Evolutionary conservation across 2,797 vertebrate species (phyloP).

Genomic region (Crocodylus rhombifer): DNA sequence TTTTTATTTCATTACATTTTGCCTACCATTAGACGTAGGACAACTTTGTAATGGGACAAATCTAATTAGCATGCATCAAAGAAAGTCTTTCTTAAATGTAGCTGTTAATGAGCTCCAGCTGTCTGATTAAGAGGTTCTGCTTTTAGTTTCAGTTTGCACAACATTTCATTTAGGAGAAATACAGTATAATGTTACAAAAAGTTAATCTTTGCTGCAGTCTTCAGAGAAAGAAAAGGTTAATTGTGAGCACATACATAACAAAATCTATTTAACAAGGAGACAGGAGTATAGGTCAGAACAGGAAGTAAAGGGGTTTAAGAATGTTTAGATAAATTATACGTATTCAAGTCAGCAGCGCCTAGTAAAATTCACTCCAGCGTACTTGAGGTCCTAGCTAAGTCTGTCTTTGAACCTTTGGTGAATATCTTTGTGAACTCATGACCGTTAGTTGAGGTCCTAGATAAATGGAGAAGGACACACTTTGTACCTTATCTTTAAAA

Average conservation of each 20-base stretch:
- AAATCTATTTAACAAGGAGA: background rate
- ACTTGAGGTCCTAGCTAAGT: background rate
- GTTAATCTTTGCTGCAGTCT: conserved; percentile 28
- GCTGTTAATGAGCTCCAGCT: conserved; percentile 65
- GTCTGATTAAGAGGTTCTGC: conserved; percentile 54
- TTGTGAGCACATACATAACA: background rate
- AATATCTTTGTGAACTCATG: no score
- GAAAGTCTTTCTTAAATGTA: conserved; percentile 40
- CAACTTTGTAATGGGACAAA: conserved; percentile 52
- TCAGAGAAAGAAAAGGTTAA: conserved; percentile 41
- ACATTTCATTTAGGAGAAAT: conserved; percentile 48
- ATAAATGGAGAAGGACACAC: no score
- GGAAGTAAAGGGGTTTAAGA: background rate
- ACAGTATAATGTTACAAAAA: background rate
- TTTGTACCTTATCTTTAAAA: no score
- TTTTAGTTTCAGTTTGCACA: conserved; percentile 40
- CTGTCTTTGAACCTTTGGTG: no score
- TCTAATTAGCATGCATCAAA: conserved; percentile 72
- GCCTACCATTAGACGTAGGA: conserved; percentile 47
- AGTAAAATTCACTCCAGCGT: fast-evolving
- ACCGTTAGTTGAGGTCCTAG: no score
- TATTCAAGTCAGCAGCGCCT: background rate
- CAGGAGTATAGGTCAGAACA: background rate
- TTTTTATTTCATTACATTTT: conserved; percentile 67
- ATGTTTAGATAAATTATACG: background rate